A percentile compares a stretch with the other conserved stretches of the same genome.
phyloP scores from a whole-genome alignment of 2,113 vertebrate species.

The Rhegmatorhina hoffmannsi region DNA sequence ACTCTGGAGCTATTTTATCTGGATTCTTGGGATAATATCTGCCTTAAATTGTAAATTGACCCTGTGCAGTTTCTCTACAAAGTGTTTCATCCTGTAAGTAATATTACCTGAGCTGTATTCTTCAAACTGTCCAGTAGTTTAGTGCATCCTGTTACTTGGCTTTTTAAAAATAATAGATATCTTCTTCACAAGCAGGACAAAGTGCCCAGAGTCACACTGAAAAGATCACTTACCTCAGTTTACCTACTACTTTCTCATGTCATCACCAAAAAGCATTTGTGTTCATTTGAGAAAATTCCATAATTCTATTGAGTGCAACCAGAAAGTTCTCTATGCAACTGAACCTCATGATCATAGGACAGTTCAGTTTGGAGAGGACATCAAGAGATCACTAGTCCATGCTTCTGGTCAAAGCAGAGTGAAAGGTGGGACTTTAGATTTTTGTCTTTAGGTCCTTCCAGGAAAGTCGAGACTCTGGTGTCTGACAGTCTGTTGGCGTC shows the following conservation, averaged over 20 bases:
- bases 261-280: neutral
- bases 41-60: neutral
- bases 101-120: neutral
- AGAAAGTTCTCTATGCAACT: neutral
- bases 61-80: neutral
- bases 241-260: neutral
- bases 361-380: neutral
- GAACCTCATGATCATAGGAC: neutral
- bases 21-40: neutral
- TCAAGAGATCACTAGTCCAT: neutral
- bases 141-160: neutral
- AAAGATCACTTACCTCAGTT: neutral
- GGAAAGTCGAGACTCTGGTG: too few relatives aligned
- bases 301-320: neutral
- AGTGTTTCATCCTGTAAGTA: neutral
- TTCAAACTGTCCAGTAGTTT: neutral
- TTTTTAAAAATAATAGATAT: neutral
- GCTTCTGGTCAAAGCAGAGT: neutral
- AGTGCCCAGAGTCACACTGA: neutral
- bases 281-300: neutral
- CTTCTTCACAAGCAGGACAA: neutral
- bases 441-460: too few relatives aligned
- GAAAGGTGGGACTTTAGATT: too few relatives aligned
- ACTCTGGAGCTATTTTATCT: neutral
- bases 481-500: too few relatives aligned